Percentiles rank a stretch among this genome's conserved stretches.
These are phyloP conservation scores for Acyrthosiphon pisum DNA, from an alignment of 1,140 invertebrate genomes.

Conservation along the genomic window DNA sequence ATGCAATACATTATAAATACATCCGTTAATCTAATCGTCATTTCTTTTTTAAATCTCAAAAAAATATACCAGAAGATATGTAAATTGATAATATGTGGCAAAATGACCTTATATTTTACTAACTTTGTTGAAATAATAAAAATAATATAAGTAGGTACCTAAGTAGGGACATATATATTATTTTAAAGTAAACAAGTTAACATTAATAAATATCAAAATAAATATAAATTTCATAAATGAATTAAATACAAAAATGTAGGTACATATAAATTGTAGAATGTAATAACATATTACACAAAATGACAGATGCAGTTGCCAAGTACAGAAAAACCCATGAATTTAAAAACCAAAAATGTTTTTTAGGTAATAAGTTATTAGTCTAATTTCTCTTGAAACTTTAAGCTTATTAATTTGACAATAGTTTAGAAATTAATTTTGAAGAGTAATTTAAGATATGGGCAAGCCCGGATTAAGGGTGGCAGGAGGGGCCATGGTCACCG, in stretches of 20 bases:
- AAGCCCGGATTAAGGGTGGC: too few relatives aligned
- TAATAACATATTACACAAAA: not conserved
- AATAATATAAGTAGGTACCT: not conserved
- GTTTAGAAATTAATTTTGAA: too few relatives aligned
- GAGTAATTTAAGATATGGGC: too few relatives aligned
- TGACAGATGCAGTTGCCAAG: not conserved
- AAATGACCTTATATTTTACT: not conserved
- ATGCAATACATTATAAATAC: not conserved
- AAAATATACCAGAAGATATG: not conserved
- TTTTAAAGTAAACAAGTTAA: not conserved
- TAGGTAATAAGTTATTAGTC: not conserved
- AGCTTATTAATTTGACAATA: too few relatives aligned
- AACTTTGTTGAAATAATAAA: not conserved
- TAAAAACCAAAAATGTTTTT: not conserved
- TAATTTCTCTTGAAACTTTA: not conserved
- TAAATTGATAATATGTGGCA: not conserved
- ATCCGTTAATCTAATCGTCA: slow-evolving; percentile 28
- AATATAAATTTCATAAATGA: too few relatives aligned
- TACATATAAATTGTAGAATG: not conserved
- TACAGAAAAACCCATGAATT: not conserved
- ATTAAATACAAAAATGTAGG: too few relatives aligned
- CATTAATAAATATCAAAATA: too few relatives aligned
- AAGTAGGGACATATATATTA: not conserved
- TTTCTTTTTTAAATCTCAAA: not conserved
- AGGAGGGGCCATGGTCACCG: too few relatives aligned